Percentiles rank a stretch among this genome's conserved stretches.
Evolutionary conservation across 2,888 invertebrate genomes (phyloP).

Genomic region (Azorinus chamasolen): DNA sequence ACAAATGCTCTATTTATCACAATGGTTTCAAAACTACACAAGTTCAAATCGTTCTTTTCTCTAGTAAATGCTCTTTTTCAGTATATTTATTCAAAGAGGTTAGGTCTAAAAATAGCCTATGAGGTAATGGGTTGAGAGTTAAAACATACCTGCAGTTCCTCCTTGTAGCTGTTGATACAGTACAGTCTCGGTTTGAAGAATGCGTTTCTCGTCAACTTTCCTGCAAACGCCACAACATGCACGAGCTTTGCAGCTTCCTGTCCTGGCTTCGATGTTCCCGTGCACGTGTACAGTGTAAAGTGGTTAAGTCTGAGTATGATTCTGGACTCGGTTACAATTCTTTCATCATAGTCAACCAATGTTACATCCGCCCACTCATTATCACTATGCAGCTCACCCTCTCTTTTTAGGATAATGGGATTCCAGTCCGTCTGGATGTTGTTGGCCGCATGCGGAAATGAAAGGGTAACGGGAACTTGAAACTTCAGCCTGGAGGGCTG

Average conservation of each 20-base stretch:
- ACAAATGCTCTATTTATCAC: too few species aligned
- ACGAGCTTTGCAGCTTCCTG: slow-evolving; percentile 64
- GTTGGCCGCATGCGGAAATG: slow-evolving; percentile 68
- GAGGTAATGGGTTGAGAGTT: too few species aligned
- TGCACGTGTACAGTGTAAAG: slow-evolving; percentile 66
- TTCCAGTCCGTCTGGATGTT: slow-evolving; percentile 62
- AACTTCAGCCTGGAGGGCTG: slow-evolving; percentile 64
- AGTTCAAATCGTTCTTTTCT: too few species aligned
- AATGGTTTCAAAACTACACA: too few species aligned
- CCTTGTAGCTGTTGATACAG: slow-evolving; percentile 66
- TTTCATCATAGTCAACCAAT: slow-evolving; percentile 45
- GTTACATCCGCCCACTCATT: slow-evolving; percentile 58
- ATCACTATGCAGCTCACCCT: slow-evolving; percentile 33
- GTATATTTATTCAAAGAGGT: too few species aligned
- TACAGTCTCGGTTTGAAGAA: slow-evolving; percentile 67
- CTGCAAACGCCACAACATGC: slow-evolving; percentile 66
- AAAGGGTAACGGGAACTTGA: slow-evolving; percentile 57
- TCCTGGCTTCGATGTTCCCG: slow-evolving; percentile 57
- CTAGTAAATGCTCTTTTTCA: too few species aligned
- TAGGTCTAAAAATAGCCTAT: too few species aligned
- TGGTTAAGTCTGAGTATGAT: slow-evolving; percentile 62
- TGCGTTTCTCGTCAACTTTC: slow-evolving; percentile 42
- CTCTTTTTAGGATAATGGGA: slow-evolving; percentile 47
- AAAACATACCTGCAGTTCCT: slow-evolving; percentile 60
- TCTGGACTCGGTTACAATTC: slow-evolving; percentile 15